phyloP scores from a whole-genome alignment of 2,113 vertebrate genomes.

The Erinaceus europaeus region DNA sequence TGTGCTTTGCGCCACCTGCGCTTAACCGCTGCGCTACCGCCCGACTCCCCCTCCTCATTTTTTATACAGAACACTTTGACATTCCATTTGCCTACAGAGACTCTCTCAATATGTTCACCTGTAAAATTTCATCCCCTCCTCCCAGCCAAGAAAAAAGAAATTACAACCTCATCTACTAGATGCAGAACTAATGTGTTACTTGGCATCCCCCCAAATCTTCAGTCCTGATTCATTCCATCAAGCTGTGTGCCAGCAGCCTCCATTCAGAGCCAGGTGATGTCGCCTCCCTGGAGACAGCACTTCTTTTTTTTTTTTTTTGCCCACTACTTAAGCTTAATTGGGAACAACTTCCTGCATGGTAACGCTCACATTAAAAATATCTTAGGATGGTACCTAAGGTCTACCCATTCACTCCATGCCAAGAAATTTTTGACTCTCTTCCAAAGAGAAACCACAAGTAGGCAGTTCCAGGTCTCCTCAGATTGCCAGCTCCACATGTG shows the following conservation, averaged over 20 bases:
- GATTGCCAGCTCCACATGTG: not conserved
- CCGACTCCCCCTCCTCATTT: too few relatives aligned
- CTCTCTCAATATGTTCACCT: constrained; percentile 34
- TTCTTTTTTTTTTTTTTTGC: too few relatives aligned
- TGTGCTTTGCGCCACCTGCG: too few relatives aligned
- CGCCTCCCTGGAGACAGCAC: constrained; percentile 39
- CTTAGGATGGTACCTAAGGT: constrained; percentile 50
- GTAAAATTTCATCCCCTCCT: constrained; percentile 28
- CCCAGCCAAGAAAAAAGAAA: constrained; percentile 52
- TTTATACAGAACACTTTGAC: not conserved
- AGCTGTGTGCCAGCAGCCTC: constrained; percentile 18
- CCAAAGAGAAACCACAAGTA: constrained; percentile 58
- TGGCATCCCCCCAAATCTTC: constrained; percentile 60
- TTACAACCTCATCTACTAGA: constrained; percentile 62
- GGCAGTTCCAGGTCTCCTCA: constrained; percentile 4
- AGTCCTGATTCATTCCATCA: constrained; percentile 28
- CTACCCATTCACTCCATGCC: constrained; percentile 58
- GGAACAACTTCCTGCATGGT: constrained; percentile 69
- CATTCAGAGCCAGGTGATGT: constrained; percentile 40
- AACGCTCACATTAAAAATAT: constrained; percentile 62
- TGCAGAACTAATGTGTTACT: constrained; percentile 71
- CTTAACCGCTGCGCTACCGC: too few relatives aligned
- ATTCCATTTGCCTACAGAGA: not conserved
- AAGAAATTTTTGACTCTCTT: constrained; percentile 63
- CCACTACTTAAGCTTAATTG: constrained; percentile 71